These are phyloP conservation scores for Dipus sagitta DNA, from an alignment of 2,797 vertebrate genomes.

Conservation along the genomic window DNA sequence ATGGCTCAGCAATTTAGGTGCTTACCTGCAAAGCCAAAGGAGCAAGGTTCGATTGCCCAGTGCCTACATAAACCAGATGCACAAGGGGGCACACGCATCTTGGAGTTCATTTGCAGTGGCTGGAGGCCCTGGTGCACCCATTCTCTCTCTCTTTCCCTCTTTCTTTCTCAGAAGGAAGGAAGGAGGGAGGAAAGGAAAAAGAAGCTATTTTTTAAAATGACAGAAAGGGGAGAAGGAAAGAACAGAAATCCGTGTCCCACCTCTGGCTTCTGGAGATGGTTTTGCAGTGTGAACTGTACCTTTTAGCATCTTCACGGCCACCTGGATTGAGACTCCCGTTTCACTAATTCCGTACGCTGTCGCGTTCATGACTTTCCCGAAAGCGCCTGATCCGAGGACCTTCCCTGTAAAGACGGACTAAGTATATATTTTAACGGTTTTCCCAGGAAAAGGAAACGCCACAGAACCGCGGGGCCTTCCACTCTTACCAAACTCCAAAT, in stretches of 20 bases:
- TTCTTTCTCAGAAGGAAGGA: too few species aligned
- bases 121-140: too few species aligned
- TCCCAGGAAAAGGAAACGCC: background rate
- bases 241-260: background rate
- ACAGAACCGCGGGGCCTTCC: background rate
- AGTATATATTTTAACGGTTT: background rate
- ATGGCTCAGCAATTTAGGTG: too few species aligned
- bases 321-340: conserved; percentile 93
- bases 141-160: too few species aligned
- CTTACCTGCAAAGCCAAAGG: too few species aligned
- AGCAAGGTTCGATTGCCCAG: too few species aligned
- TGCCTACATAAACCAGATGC: too few species aligned
- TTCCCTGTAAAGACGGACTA: conserved; percentile 89
- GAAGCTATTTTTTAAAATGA: too few species aligned
- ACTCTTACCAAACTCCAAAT: conserved; percentile 95
- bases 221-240: background rate
- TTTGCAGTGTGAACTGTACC: conserved; percentile 86
- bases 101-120: too few species aligned
- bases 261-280: background rate
- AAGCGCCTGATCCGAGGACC: conserved; percentile 96
- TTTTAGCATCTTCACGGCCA: conserved; percentile 99
- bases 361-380: conserved; percentile 96
- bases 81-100: too few species aligned
- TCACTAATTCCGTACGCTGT: conserved; percentile 95
- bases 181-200: too few species aligned